Evolutionary conservation across 2,888 invertebrate genomes (phyloP).

Genomic region (Campoplex capitator): DNA sequence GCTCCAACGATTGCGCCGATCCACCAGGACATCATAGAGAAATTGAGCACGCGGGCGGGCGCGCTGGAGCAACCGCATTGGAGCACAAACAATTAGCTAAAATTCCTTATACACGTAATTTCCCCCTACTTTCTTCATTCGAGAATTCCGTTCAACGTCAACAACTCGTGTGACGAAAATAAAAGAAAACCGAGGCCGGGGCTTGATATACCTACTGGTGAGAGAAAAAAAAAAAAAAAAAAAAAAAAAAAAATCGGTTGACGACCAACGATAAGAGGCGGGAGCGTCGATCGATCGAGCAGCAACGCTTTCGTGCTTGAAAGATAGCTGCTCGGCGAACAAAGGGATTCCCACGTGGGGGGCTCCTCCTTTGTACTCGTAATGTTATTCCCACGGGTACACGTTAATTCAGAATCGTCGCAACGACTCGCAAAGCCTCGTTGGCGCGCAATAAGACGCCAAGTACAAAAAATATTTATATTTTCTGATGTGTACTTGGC

Average conservation of each 20-base stretch:
- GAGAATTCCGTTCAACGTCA: neutral
- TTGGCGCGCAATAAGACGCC: neutral
- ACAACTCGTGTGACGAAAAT: too few species aligned
- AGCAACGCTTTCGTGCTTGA: conserved; percentile 4
- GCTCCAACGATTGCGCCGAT: too few species aligned
- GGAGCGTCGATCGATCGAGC: conserved; percentile 4
- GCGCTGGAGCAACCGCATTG: too few species aligned
- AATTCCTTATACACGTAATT: too few species aligned
- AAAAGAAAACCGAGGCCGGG: too few species aligned
- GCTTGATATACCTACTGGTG: too few species aligned
- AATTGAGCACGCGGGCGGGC: neutral
- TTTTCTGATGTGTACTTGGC: too few species aligned
- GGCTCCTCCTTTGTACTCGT: conserved; percentile 21
- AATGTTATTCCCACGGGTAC: conserved; percentile 37
- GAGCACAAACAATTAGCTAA: too few species aligned
- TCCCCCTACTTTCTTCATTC: too few species aligned
- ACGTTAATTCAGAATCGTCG: conserved; percentile 23
- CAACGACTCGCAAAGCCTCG: neutral
- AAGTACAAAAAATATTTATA: neutral
- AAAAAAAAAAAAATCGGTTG: too few species aligned
- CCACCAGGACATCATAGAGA: neutral
- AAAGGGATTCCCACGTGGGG: conserved; percentile 40
- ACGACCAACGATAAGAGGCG: too few species aligned
- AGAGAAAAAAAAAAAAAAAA: too few species aligned
- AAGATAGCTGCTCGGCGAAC: conserved; percentile 19